Percentiles rank a stretch among this genome's conserved stretches.
These are phyloP conservation scores for Distichodus sexfasciatus DNA, from an alignment of 2,797 vertebrate genomes.

Conservation along the genomic window DNA sequence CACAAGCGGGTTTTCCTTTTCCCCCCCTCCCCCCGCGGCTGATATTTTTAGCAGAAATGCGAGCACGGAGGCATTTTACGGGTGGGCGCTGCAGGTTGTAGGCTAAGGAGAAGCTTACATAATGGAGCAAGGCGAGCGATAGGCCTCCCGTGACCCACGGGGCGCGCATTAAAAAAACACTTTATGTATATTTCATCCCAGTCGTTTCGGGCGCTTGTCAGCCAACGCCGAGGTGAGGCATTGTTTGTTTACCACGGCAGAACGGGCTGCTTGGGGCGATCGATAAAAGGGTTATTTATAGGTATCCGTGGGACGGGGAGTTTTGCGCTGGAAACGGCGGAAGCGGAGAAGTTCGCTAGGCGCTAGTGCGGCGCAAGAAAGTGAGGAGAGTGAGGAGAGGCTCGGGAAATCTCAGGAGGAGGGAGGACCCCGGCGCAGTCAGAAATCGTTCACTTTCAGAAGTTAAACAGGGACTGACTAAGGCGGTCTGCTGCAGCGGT, in stretches of 20 bases:
- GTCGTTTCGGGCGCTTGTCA: constrained; percentile 14
- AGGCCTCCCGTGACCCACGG: constrained; percentile 8
- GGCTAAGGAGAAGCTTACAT: constrained; percentile 36
- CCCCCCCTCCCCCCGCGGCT: no score
- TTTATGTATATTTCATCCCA: constrained; percentile 28
- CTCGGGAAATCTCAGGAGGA: background rate
- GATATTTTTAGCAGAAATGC: no score
- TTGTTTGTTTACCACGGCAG: constrained; percentile 51
- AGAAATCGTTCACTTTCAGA: background rate
- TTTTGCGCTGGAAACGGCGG: constrained; percentile 19
- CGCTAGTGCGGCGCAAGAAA: background rate
- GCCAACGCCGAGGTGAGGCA: constrained; percentile 43
- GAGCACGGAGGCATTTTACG: no score
- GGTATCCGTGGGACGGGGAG: constrained; percentile 37
- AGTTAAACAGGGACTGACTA: background rate
- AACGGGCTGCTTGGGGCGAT: constrained; percentile 53
- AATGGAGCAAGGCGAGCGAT: constrained; percentile 27
- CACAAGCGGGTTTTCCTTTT: no score
- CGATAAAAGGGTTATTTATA: constrained; percentile 48
- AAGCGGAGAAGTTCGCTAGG: background rate
- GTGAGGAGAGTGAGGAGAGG: background rate
- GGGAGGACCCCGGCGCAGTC: background rate
- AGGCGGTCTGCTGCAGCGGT: no score
- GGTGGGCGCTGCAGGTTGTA: constrained; percentile 32
- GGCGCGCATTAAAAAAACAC: background rate